These are phyloP conservation scores for Trichomalopsis sarcophagae DNA, from an alignment of 1,140 invertebrate species.

Conservation along the genomic window DNA sequence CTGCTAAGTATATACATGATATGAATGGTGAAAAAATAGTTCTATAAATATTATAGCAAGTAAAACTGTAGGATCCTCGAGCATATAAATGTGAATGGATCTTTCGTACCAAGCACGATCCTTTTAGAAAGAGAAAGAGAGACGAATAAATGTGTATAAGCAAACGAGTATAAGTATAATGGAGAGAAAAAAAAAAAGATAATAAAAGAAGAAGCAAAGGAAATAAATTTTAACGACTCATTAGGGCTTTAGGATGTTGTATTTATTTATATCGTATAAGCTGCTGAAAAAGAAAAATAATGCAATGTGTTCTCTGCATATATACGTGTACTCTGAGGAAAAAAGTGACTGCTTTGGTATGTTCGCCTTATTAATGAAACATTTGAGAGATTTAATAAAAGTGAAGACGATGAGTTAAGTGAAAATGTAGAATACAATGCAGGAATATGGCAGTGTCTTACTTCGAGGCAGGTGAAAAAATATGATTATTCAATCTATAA, in stretches of 20 bases:
- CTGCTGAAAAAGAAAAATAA: constrained; percentile 60
- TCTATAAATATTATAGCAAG: constrained; percentile 4
- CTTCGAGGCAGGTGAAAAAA: neutral
- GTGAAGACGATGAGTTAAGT: constrained; percentile 34
- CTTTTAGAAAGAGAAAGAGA: neutral
- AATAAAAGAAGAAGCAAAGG: neutral
- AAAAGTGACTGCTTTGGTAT: constrained; percentile 70
- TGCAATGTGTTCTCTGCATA: constrained; percentile 71
- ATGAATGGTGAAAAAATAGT: neutral
- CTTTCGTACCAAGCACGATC: constrained; percentile 21
- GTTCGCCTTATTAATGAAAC: constrained; percentile 65
- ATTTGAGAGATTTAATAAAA: constrained; percentile 49
- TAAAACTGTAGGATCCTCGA: neutral
- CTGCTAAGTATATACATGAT: neutral
- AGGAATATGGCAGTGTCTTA: constrained; percentile 43
- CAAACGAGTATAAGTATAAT: neutral
- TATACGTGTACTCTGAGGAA: constrained; percentile 56
- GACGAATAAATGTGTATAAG: constrained; percentile 20
- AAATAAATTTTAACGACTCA: constrained; percentile 53
- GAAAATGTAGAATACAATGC: constrained; percentile 52
- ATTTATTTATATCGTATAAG: constrained; percentile 47
- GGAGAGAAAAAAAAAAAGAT: neutral
- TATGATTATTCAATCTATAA: too few relatives aligned
- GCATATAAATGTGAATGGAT: neutral
- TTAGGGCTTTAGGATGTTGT: constrained; percentile 54